A percentile compares a stretch with the other conserved stretches of the same genome.
Conservation (phyloP, 2,888 invertebrate species). For the Sarcophaga variegata region DNA sequence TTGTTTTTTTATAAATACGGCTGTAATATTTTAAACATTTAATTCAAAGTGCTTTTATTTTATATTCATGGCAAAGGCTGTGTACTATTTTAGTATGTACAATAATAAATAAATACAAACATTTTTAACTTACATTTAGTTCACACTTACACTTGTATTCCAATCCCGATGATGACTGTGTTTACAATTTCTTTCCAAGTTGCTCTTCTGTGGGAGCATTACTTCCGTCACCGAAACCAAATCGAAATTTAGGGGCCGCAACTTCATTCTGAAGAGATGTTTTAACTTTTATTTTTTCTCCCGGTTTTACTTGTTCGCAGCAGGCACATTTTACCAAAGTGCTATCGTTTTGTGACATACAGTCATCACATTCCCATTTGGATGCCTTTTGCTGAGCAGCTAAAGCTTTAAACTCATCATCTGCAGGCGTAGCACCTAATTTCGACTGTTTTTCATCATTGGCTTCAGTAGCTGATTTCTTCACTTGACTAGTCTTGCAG, state of each 20-base stretch:
- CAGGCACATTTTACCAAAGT: background rate
- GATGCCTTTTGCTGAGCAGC: slow-evolving; percentile 76
- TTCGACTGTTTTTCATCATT: background rate
- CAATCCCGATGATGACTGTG: background rate
- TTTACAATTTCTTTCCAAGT: slow-evolving; percentile 53
- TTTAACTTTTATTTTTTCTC: background rate
- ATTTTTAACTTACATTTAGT: background rate
- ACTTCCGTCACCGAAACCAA: slow-evolving; percentile 76
- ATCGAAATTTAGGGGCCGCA: slow-evolving; percentile 76
- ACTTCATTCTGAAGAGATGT: background rate
- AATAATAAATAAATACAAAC: too few species aligned
- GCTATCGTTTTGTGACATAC: slow-evolving; percentile 82
- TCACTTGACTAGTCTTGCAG: too few species aligned
- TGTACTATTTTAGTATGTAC: too few species aligned
- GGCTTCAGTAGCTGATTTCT: slow-evolving; percentile 57
- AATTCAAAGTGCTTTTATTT: too few species aligned
- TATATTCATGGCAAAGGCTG: too few species aligned
- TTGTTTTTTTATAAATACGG: too few species aligned
- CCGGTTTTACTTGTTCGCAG: background rate
- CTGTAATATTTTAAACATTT: too few species aligned
- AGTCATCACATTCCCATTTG: slow-evolving; percentile 85
- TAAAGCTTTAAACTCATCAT: slow-evolving; percentile 78
- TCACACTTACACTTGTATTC: background rate
- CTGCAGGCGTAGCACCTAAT: background rate
- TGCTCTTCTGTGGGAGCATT: slow-evolving; percentile 73